Percentiles rank a stretch among this genome's conserved stretches.
Evolutionary conservation across 2,797 vertebrate genomes (phyloP).

Genomic region (Harpagifer antarcticus): DNA sequence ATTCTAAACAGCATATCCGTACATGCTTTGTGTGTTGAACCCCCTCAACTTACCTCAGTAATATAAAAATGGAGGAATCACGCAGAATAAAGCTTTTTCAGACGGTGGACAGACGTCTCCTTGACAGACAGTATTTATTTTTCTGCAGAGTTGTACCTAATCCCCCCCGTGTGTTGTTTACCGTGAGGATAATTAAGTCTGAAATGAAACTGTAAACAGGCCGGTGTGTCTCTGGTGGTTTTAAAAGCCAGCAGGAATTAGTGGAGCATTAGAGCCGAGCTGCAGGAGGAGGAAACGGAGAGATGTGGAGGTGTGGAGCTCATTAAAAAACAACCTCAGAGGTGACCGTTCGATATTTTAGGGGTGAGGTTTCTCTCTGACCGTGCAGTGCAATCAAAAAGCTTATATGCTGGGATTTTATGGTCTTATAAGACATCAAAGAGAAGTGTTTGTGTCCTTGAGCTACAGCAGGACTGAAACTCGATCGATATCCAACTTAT

Average conservation of each 20-base stretch:
- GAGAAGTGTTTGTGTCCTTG: neutral
- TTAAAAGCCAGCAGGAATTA: constrained; percentile 23
- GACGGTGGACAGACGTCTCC: neutral
- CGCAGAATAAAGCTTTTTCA: neutral
- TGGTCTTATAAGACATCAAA: neutral
- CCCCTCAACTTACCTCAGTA: too few species aligned
- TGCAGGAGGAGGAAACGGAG: constrained; percentile 23
- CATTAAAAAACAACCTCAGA: constrained; percentile 40
- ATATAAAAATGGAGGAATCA: too few species aligned
- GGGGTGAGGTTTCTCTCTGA: constrained; percentile 8
- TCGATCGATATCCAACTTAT: too few species aligned
- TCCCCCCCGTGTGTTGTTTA: constrained; percentile 9
- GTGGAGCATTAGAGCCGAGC: constrained; percentile 22
- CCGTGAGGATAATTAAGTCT: constrained; percentile 40
- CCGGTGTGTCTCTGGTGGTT: constrained; percentile 7
- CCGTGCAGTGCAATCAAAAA: constrained; percentile 24
- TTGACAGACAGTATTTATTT: neutral
- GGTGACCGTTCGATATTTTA: constrained; percentile 21
- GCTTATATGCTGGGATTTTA: neutral
- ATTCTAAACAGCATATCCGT: too few species aligned
- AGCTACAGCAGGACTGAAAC: neutral
- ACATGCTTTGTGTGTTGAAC: too few species aligned
- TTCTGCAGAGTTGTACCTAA: constrained; percentile 4
- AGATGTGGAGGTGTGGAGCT: constrained; percentile 30
- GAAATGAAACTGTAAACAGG: constrained; percentile 17